Conservation (phyloP, 1,140 invertebrate species). For the Lepidurus packardi region DNA sequence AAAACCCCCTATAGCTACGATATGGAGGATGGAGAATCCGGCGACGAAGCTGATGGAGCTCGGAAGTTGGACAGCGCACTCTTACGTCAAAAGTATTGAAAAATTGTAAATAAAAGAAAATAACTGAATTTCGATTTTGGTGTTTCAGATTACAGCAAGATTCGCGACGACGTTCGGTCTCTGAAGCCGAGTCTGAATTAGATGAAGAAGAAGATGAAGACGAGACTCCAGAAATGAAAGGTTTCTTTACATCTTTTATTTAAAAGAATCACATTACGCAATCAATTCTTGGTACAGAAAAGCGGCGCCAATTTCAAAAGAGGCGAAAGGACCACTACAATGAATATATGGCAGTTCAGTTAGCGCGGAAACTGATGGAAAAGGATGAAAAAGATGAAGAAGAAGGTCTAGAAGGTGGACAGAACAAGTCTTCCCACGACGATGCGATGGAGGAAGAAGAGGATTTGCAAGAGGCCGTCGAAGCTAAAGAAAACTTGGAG, state of each 20-base stretch:
- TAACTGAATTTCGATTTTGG: background rate
- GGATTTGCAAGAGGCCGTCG: conserved; percentile 40
- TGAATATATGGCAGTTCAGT: conserved; percentile 87
- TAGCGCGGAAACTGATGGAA: conserved; percentile 80
- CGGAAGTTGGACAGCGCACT: conserved; percentile 60
- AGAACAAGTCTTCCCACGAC: conserved; percentile 26
- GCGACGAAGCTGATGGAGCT: conserved; percentile 59
- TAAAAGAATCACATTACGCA: conserved; percentile 38
- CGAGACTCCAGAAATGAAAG: conserved; percentile 55
- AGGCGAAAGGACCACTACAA: conserved; percentile 96
- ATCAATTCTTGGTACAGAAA: conserved; percentile 45
- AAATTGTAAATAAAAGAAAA: background rate
- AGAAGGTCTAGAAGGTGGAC: conserved; percentile 49
- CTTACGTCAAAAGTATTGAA: conserved; percentile 62
- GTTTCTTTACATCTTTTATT: conserved; percentile 41
- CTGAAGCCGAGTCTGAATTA: conserved; percentile 50
- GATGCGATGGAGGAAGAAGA: conserved; percentile 38
- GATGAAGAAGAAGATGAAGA: conserved; percentile 55
- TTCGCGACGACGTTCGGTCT: background rate
- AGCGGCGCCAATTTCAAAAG: conserved; percentile 72
- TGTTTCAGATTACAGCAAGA: background rate
- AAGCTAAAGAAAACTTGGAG: conserved; percentile 20
- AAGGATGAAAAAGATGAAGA: conserved; percentile 81
- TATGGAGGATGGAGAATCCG: conserved; percentile 59
- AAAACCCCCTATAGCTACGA: conserved; percentile 89